Conservation (phyloP, 2,888 invertebrate species). For the Axea sp. region DNA sequence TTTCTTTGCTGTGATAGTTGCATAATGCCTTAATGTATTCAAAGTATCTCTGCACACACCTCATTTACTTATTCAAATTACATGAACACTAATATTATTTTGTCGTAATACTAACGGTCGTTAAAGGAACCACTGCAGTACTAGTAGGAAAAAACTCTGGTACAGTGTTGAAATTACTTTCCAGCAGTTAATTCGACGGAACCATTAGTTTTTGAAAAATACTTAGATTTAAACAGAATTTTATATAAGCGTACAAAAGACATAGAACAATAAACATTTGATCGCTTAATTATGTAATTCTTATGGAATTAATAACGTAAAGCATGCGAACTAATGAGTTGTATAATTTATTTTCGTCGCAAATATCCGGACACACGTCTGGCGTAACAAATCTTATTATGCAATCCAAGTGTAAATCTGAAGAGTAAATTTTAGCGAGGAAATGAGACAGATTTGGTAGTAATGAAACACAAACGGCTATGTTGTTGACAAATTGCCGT, state of each 20-base stretch:
- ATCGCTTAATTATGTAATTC: conserved; percentile 10
- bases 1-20: conserved; percentile 32
- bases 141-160: conserved; percentile 14
- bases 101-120: conserved; percentile 35
- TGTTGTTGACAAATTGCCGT: conserved; percentile 56
- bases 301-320: conserved; percentile 12
- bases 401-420: conserved; percentile 55
- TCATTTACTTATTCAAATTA: conserved; percentile 55
- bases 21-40: conserved; percentile 43
- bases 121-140: conserved; percentile 32
- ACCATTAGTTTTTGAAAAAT: conserved; percentile 24
- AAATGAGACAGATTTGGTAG: conserved; percentile 44
- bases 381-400: conserved; percentile 46
- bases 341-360: conserved; percentile 39
- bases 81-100: conserved; percentile 42
- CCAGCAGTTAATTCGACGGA: conserved; percentile 12
- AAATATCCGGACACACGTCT: conserved; percentile 32
- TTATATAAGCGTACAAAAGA: not conserved
- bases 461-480: conserved; percentile 60
- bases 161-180: conserved; percentile 31
- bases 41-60: conserved; percentile 49
- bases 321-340: conserved; percentile 20
- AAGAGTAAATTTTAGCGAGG: conserved; percentile 55
- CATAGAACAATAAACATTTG: too few relatives aligned
- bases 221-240: conserved; percentile 20